Conservation (phyloP, 2,797 vertebrate genomes). For the Amblyraja radiata region DNA sequence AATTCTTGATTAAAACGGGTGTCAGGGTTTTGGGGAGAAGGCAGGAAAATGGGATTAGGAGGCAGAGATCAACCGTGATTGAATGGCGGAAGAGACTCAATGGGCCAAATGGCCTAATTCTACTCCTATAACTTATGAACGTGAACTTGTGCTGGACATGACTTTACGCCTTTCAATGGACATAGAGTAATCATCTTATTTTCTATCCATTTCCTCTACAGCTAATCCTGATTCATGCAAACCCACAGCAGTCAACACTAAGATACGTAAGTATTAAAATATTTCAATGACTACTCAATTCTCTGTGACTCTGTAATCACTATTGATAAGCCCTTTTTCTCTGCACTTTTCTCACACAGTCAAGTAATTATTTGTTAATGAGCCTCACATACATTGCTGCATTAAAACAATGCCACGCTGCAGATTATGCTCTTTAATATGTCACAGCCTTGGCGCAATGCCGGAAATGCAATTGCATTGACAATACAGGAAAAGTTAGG, state of each 20-base stretch:
- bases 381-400: background rate
- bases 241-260: background rate
- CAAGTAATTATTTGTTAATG: background rate
- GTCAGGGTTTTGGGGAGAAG: too few relatives aligned
- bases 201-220: background rate
- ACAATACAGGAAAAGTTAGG: background rate
- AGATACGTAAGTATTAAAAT: conserved; percentile 9
- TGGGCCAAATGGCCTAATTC: too few relatives aligned
- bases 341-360: background rate
- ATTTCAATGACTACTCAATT: background rate
- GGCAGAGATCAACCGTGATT: too few relatives aligned
- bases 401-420: background rate
- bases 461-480: background rate
- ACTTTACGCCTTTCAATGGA: background rate
- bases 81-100: too few relatives aligned
- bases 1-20: too few relatives aligned
- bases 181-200: background rate
- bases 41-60: too few relatives aligned
- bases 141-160: background rate
- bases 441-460: background rate
- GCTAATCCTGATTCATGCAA: background rate
- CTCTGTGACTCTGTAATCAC: background rate
- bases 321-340: background rate
- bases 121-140: too few relatives aligned
- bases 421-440: background rate